Evolutionary conservation across 2,113 vertebrate genomes (phyloP).

Genomic region (Sapajus apella): DNA sequence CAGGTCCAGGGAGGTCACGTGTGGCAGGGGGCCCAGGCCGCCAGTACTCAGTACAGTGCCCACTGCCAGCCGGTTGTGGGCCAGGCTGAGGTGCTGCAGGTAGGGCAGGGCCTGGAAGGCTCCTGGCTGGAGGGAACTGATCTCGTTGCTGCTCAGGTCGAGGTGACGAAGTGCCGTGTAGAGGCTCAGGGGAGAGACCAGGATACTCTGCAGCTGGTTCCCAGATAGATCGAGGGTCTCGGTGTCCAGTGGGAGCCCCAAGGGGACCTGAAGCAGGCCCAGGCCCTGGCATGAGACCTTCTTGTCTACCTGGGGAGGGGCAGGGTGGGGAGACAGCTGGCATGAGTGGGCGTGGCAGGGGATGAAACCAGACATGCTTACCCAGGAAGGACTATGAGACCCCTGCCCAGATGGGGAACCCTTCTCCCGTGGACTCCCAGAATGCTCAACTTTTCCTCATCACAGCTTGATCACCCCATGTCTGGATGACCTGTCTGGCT

Average conservation of each 20-base stretch:
- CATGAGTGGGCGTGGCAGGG: neutral
- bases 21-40: conserved; percentile 84
- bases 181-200: conserved; percentile 81
- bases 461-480: neutral
- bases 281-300: conserved; percentile 88
- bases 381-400: neutral
- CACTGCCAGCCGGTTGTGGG: conserved; percentile 88
- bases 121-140: conserved; percentile 89
- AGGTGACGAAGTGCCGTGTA: conserved; percentile 86
- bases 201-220: conserved; percentile 90
- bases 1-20: conserved; percentile 89
- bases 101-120: conserved; percentile 87
- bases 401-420: too few relatives aligned
- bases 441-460: neutral
- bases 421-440: neutral
- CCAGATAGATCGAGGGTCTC: conserved; percentile 90
- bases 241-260: conserved; percentile 81
- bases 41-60: conserved; percentile 82
- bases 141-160: conserved; percentile 91
- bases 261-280: conserved; percentile 87
- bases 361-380: neutral
- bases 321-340: conserved; percentile 10
- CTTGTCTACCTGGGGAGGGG: conserved; percentile 84
- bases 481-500: neutral
- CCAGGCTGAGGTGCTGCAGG: conserved; percentile 91